phyloP scores from a whole-genome alignment of 2,113 vertebrate genomes.

The Synodontis membranacea region DNA sequence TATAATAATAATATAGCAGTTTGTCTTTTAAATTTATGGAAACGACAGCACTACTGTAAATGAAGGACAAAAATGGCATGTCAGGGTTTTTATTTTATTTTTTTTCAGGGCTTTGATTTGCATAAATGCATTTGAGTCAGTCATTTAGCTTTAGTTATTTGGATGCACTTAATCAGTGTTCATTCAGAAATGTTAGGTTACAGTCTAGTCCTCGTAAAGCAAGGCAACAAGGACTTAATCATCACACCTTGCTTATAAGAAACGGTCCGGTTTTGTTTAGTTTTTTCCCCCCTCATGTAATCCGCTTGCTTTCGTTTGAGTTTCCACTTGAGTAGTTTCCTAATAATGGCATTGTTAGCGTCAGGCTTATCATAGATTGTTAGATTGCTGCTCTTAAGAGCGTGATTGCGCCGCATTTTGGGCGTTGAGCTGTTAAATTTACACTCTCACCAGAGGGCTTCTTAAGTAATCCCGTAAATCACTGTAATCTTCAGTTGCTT shows the following conservation, averaged over 20 bases:
- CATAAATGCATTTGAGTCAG: constrained; percentile 40
- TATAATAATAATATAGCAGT: neutral
- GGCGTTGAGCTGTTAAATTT: neutral
- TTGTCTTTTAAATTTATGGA: constrained; percentile 20
- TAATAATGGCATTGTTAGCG: neutral
- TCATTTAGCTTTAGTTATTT: constrained; percentile 32
- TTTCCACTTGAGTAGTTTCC: neutral
- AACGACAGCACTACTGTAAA: neutral
- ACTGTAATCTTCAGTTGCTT: constrained; percentile 18
- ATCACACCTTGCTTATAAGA: neutral
- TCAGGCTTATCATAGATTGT: neutral
- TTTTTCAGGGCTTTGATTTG: constrained; percentile 5
- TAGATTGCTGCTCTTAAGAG: neutral
- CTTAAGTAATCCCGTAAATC: constrained; percentile 8
- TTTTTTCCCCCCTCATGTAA: neutral
- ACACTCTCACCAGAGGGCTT: neutral
- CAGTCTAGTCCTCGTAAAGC: neutral
- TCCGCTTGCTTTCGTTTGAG: neutral
- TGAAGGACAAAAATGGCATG: neutral
- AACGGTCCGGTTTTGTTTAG: neutral
- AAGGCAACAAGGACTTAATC: neutral
- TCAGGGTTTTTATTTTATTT: neutral
- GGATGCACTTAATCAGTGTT: constrained; percentile 42
- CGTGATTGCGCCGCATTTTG: neutral
- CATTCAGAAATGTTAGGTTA: constrained; percentile 20